Evolutionary conservation across 1,140 invertebrate genomes (phyloP).

Genomic region (Metaphire vulgaris): DNA sequence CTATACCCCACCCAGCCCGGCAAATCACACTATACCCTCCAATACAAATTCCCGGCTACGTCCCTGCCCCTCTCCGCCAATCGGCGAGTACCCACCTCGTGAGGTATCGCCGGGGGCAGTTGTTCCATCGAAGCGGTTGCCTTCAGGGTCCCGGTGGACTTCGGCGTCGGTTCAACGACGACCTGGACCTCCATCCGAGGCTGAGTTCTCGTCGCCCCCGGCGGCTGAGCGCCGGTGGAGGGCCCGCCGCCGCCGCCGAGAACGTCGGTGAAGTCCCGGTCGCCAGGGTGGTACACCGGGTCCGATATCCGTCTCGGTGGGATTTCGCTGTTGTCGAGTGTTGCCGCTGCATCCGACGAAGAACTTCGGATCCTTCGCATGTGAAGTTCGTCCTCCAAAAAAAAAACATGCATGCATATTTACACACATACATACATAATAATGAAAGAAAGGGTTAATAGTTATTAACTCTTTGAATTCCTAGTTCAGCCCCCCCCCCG

Average conservation of each 20-base stretch:
- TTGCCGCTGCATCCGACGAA: slow-evolving; percentile 18
- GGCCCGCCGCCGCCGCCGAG: neutral
- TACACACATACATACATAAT: neutral
- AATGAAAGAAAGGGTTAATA: neutral
- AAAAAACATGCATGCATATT: neutral
- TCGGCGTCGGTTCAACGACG: neutral
- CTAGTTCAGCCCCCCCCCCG: neutral
- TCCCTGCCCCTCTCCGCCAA: no score
- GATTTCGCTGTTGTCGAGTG: slow-evolving; percentile 3
- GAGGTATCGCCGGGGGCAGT: neutral
- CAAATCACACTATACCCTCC: no score
- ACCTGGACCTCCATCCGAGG: neutral
- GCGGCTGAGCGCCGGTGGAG: neutral
- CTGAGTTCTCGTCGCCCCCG: neutral
- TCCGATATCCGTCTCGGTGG: slow-evolving; percentile 11
- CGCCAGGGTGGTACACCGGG: slow-evolving; percentile 3
- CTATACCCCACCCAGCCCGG: no score
- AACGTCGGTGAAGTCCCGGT: neutral
- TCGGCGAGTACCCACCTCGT: neutral
- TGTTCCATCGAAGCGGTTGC: neutral
- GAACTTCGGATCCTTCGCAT: slow-evolving; percentile 14
- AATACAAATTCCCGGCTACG: no score
- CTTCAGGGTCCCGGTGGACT: neutral
- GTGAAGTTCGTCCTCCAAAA: no score
- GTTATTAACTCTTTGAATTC: neutral